These are phyloP conservation scores for Drosophila melanogaster DNA, from an alignment of 1,140 invertebrate species.

Conservation along the genomic window Release_6_plus_ISO1_MT NT_037436.4:1686501-1687000, in stretches of 20 bases:
- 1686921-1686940: conserved; percentile 65
- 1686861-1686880: conserved; percentile 6
- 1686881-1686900: conserved; percentile 7
- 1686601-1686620: conserved; percentile 3
- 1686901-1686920: conserved; percentile 48
- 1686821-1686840: no score
- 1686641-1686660: conserved; percentile 7
- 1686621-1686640: conserved; percentile 7
- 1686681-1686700: conserved; percentile 72
- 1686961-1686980: conserved; percentile 46
- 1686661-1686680: conserved; percentile 67
- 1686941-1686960: conserved; percentile 30
- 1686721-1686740: conserved; percentile 21
- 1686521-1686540: conserved; percentile 14
- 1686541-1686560: conserved; percentile 40
- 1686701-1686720: conserved; percentile 36
- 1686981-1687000: conserved; percentile 52
- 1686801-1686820: conserved; percentile 4
- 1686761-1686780: conserved; percentile 73
- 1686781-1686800: conserved; percentile 62
- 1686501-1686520: conserved; percentile 55
- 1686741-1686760: conserved; percentile 39
- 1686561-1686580: conserved; percentile 43
- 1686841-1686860: not conserved
- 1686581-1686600: conserved; percentile 45